A percentile compares a stretch with the other conserved stretches of the same genome.
These are phyloP conservation scores for Archivesica marissinica DNA, from an alignment of 1,140 invertebrate genomes.

Conservation along the genomic window DNA sequence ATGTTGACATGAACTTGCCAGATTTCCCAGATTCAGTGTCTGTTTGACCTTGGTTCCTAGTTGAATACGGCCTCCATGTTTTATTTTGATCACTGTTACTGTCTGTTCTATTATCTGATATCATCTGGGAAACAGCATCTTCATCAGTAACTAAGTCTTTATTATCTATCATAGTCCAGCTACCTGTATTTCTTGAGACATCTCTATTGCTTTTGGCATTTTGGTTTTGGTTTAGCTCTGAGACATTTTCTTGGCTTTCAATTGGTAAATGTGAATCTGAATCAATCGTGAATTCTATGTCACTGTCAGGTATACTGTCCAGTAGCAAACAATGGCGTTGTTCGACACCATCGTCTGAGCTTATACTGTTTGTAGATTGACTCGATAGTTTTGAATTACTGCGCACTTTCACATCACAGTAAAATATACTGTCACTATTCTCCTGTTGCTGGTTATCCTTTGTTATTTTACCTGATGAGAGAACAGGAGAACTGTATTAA, in stretches of 20 bases:
- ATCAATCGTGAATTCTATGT: not conserved
- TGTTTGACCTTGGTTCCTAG: not conserved
- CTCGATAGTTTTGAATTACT: not conserved
- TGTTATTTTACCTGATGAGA: slow-evolving; percentile 15
- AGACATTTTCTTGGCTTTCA: slow-evolving; percentile 8
- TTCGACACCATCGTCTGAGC: slow-evolving; percentile 15
- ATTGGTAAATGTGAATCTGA: not conserved
- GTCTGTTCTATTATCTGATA: not conserved
- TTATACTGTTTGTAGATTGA: slow-evolving; percentile 18
- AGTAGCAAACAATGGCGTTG: not conserved
- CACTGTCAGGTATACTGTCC: not conserved
- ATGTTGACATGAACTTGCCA: not conserved
- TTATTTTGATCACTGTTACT: not conserved
- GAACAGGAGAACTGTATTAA: not conserved
- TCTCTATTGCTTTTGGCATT: not conserved
- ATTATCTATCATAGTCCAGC: slow-evolving; percentile 15
- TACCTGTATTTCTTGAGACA: not conserved
- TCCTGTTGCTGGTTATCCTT: slow-evolving; percentile 23
- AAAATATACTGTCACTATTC: slow-evolving; percentile 33
- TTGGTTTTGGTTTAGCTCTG: slow-evolving; percentile 1
- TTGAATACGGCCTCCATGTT: not conserved
- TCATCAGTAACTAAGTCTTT: slow-evolving; percentile 5
- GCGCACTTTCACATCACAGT: slow-evolving; percentile 28
- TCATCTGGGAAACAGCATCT: not conserved
- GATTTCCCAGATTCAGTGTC: slow-evolving; percentile 20